phyloP scores from a whole-genome alignment of 2,797 vertebrate species.

The Platalea minor region DNA sequence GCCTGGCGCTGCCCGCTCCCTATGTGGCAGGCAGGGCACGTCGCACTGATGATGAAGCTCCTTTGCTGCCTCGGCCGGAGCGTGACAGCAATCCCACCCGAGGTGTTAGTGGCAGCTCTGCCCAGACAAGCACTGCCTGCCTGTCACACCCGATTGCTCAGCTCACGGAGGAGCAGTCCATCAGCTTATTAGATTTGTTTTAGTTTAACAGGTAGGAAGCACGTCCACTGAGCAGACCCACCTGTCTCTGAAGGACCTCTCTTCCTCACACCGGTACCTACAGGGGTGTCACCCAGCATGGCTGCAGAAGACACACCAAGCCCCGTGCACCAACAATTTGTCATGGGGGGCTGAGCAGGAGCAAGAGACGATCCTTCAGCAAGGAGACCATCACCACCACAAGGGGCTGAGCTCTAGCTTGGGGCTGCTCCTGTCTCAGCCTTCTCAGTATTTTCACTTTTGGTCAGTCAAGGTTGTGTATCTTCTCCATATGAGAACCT shows the following conservation, averaged over 20 bases:
- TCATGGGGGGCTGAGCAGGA: neutral
- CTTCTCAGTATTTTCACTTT: neutral
- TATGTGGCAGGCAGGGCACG: neutral
- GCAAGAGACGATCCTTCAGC: neutral
- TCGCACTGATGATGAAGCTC: neutral
- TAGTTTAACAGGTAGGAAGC: neutral
- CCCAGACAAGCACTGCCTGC: neutral
- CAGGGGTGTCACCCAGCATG: neutral
- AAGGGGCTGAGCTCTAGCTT: neutral
- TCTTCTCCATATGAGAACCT: neutral
- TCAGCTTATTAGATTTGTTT: neutral
- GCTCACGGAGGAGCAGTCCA: neutral
- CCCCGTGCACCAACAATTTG: neutral
- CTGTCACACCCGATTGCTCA: neutral
- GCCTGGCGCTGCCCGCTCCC: neutral
- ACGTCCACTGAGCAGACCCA: neutral
- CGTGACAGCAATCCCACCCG: neutral
- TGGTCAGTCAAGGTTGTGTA: too few species aligned
- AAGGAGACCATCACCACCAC: neutral
- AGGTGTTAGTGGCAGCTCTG: neutral
- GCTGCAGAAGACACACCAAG: neutral
- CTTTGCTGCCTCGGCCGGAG: neutral
- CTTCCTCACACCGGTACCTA: accelerated
- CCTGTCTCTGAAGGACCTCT: neutral
- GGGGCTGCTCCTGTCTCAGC: neutral